Percentiles rank a stretch among this genome's conserved stretches.
phyloP scores from a whole-genome alignment of 2,888 invertebrate species.

The Apamea monoglypha region DNA sequence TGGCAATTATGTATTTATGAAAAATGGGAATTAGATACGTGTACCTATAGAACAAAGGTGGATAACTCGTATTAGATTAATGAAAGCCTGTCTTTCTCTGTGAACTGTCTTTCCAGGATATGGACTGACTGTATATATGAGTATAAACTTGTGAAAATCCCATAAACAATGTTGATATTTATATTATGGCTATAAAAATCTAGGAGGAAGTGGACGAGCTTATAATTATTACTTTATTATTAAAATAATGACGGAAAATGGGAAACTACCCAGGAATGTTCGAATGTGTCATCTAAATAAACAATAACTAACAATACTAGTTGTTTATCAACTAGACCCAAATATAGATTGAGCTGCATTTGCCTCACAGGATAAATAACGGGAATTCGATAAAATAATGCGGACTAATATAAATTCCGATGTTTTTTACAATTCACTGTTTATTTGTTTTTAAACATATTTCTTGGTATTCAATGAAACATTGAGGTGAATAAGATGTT shows the following conservation, averaged over 20 bases:
- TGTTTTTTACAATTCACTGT: slow-evolving; percentile 29
- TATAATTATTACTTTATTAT: neutral
- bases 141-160: neutral
- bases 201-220: neutral
- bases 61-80: neutral
- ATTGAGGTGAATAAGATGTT: neutral
- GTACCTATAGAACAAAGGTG: neutral
- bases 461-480: slow-evolving; percentile 38
- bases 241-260: neutral
- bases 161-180: neutral
- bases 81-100: neutral
- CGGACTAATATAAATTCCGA: slow-evolving; percentile 19
- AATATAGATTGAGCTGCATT: slow-evolving; percentile 7
- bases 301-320: slow-evolving; percentile 1
- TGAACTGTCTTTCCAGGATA: neutral
- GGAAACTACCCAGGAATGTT: neutral
- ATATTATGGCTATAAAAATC: neutral
- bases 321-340: slow-evolving; percentile 5
- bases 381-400: slow-evolving; percentile 7
- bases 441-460: slow-evolving; percentile 13
- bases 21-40: neutral
- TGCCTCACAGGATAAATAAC: slow-evolving; percentile 35
- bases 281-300: slow-evolving; percentile 2
- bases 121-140: neutral
- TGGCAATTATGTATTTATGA: neutral